Evolutionary conservation across 2,888 invertebrate species (phyloP).

Genomic region (Sarcophaga caerulescens): DNA sequence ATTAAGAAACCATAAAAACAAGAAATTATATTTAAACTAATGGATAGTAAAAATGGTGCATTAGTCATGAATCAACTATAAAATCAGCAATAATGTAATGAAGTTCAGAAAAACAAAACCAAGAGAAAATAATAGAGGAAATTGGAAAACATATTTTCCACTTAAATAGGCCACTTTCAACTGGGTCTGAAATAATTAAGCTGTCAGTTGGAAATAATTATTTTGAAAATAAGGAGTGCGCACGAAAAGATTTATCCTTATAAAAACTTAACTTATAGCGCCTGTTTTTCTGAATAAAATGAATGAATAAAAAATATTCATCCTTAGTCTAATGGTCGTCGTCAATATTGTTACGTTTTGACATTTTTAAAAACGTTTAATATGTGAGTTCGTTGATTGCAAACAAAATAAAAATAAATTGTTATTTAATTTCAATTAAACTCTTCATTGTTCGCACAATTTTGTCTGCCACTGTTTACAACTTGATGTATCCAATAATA

Average conservation of each 20-base stretch:
- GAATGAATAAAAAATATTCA: too few relatives aligned
- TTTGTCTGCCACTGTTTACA: too few relatives aligned
- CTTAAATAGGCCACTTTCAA: slow-evolving; percentile 17
- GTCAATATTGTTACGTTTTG: too few relatives aligned
- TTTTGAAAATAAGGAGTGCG: neutral
- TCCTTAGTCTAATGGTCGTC: too few relatives aligned
- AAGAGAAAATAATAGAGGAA: neutral
- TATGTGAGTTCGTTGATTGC: too few relatives aligned
- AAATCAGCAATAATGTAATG: neutral
- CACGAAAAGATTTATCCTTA: neutral
- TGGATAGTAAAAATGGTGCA: slow-evolving; percentile 25
- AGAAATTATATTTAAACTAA: slow-evolving; percentile 20
- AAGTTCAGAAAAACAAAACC: slow-evolving; percentile 1
- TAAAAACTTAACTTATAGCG: neutral
- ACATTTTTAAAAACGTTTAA: too few relatives aligned
- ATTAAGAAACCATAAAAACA: too few relatives aligned
- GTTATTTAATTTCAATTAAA: too few relatives aligned
- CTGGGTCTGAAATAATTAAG: slow-evolving; percentile 23
- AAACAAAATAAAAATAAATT: too few relatives aligned
- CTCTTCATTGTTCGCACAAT: too few relatives aligned
- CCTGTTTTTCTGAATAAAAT: too few relatives aligned
- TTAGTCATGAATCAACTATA: slow-evolving; percentile 25
- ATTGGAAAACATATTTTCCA: neutral
- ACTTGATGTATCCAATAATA: too few relatives aligned
- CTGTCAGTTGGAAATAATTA: slow-evolving; percentile 21